phyloP scores from a whole-genome alignment of 2,888 invertebrate genomes.

The Drosophila pullipes region DNA sequence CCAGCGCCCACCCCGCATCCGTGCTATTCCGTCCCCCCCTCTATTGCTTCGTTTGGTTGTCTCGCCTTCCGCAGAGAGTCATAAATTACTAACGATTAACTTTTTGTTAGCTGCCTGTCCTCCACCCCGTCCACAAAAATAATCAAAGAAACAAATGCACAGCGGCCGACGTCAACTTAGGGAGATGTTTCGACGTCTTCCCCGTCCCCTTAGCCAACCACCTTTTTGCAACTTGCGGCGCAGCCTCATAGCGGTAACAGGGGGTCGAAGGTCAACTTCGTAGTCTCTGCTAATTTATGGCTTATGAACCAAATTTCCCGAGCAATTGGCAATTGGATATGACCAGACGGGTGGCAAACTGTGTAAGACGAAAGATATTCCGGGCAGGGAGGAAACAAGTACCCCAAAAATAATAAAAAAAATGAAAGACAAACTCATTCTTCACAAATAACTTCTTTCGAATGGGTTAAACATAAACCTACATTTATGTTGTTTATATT shows the following conservation, averaged over 20 bases:
- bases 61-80: slow-evolving; percentile 52
- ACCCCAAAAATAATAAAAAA: background rate
- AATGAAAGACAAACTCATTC: background rate
- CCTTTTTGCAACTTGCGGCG: slow-evolving; percentile 26
- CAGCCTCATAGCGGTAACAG: slow-evolving; percentile 48
- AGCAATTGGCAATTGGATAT: slow-evolving; percentile 43
- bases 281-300: slow-evolving; percentile 49
- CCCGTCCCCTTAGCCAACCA: background rate
- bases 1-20: background rate
- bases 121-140: slow-evolving; percentile 50
- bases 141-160: slow-evolving; percentile 67
- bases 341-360: slow-evolving; percentile 24
- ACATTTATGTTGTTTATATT: background rate
- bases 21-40: background rate
- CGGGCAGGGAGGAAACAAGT: background rate
- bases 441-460: background rate
- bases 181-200: slow-evolving; percentile 4
- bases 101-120: slow-evolving; percentile 58
- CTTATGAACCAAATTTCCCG: slow-evolving; percentile 46
- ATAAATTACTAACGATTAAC: slow-evolving; percentile 80
- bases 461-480: background rate
- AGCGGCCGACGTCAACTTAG: slow-evolving; percentile 41
- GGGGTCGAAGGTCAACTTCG: slow-evolving; percentile 49
- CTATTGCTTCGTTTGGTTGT: background rate
- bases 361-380: background rate